phyloP scores from a whole-genome alignment of 2,113 vertebrate species.

The Elephantulus edwardii region DNA sequence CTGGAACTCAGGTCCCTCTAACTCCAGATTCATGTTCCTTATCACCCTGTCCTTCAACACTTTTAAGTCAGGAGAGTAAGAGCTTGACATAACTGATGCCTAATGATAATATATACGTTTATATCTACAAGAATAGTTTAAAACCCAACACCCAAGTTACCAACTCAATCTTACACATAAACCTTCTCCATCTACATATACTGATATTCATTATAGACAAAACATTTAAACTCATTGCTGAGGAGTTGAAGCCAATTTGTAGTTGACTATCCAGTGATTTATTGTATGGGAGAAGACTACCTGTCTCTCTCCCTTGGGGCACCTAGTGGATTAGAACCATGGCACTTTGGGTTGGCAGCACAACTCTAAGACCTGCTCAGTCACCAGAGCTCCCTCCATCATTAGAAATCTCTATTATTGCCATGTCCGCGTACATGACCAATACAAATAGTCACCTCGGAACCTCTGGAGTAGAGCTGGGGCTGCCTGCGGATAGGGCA shows the following conservation, averaged over 20 bases:
- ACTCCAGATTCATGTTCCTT: background rate
- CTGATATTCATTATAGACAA: no score
- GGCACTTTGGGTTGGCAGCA: no score
- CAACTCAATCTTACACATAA: background rate
- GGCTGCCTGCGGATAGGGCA: background rate
- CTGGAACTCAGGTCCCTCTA: background rate
- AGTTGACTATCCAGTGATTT: no score
- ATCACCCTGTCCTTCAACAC: no score
- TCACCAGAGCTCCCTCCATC: no score
- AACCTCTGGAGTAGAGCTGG: no score
- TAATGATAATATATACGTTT: background rate
- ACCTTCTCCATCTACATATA: background rate
- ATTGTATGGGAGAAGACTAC: no score
- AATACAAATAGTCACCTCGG: accelerated
- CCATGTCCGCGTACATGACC: background rate
- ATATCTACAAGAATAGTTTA: background rate
- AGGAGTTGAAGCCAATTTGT: no score
- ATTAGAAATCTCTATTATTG: background rate
- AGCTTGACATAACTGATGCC: background rate
- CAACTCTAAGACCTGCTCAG: no score
- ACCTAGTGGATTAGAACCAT: no score
- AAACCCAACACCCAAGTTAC: background rate
- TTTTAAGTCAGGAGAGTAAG: background rate
- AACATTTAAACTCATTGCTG: no score
- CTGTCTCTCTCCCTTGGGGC: no score